phyloP scores from a whole-genome alignment of 2,888 invertebrate species.

The Dromius quadrimaculatus region DNA sequence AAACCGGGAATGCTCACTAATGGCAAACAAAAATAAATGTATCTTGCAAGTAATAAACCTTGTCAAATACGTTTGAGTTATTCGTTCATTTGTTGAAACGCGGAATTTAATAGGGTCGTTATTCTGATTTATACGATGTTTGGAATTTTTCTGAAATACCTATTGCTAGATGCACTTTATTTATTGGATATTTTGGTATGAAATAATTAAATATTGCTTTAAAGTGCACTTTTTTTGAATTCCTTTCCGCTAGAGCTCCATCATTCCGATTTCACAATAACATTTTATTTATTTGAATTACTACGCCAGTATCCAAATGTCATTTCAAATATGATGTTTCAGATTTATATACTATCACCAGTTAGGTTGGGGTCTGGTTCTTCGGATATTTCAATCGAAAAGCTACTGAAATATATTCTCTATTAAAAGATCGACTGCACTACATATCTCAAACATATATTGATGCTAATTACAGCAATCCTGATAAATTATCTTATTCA shows the following conservation, averaged over 20 bases:
- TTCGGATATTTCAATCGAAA: too few relatives aligned
- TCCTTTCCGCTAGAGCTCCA: too few relatives aligned
- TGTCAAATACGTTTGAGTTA: slow-evolving; percentile 49
- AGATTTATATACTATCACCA: too few relatives aligned
- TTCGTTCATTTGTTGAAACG: slow-evolving; percentile 49
- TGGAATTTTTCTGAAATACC: slow-evolving; percentile 42
- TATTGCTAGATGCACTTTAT: slow-evolving; percentile 31
- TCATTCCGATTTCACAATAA: too few relatives aligned
- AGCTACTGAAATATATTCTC: too few relatives aligned
- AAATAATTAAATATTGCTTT: slow-evolving; percentile 27
- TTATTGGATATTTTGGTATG: slow-evolving; percentile 33
- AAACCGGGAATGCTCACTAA: slow-evolving; percentile 30
- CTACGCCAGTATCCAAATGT: too few relatives aligned
- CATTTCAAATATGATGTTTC: too few relatives aligned
- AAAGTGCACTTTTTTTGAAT: slow-evolving; percentile 1
- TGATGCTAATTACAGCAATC: not conserved
- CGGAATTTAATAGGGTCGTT: slow-evolving; percentile 49
- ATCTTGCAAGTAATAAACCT: slow-evolving; percentile 49
- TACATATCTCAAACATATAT: not conserved
- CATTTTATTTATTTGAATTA: too few relatives aligned
- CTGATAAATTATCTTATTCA: not conserved
- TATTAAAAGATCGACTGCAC: not conserved
- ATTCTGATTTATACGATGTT: slow-evolving; percentile 42
- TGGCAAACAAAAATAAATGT: slow-evolving; percentile 51
- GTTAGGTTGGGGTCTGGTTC: too few relatives aligned